Evolutionary conservation across 2,113 vertebrate genomes (phyloP), one percentile per base, ranked within the genome.

Genomic region (Zapornia atra): DNA sequence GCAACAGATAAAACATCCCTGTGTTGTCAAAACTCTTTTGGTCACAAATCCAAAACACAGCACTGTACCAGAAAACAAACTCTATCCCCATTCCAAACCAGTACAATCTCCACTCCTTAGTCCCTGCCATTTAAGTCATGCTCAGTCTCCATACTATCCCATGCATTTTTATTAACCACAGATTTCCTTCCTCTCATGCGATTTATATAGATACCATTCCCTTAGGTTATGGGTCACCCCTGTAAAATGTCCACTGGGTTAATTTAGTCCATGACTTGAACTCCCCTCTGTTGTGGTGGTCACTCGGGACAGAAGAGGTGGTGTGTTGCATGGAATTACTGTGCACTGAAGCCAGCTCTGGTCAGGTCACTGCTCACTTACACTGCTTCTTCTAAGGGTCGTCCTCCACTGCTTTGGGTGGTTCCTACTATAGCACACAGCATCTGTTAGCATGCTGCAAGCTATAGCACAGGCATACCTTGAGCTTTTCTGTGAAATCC

Each of bases 271-370:
- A 6, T n/a, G 33, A 12, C 18, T 46, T 51, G 33, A 10, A n/a
- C 17, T 82, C 44, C 48, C 15, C 6, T 38, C 56, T 81, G 16
- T 68, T n/a, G 29, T 26, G 46, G 10, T 48, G 26, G 59, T n/a
- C 36, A n/a, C 36, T 13, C 40, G 42, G 53, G 42, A 48, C 19
- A 38, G 36, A 29, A 51, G 33, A 88, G 33, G 4, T 46, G 18
- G 15, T 53, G 15, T 42, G n/a, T 36, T 92, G 19, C 0, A 0
- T 53, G 48, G 15, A 36, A 5, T 42, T 66, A 29, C 7, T n/a
- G 73, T 18, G 11, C 48, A 81, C 11, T 4, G n/a, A 68, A 85
- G 48, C 25, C 64, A 88, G 11, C 53, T 88, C 34, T 36, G 46
- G 19, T 42, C 51, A 51, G 12, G 12, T 66, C 46, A 34, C 7